Evolutionary conservation across 2,113 vertebrate species (phyloP), one percentile per base, ranked within the genome.

Genomic region (Oxygymnocypris stewartii): DNA sequence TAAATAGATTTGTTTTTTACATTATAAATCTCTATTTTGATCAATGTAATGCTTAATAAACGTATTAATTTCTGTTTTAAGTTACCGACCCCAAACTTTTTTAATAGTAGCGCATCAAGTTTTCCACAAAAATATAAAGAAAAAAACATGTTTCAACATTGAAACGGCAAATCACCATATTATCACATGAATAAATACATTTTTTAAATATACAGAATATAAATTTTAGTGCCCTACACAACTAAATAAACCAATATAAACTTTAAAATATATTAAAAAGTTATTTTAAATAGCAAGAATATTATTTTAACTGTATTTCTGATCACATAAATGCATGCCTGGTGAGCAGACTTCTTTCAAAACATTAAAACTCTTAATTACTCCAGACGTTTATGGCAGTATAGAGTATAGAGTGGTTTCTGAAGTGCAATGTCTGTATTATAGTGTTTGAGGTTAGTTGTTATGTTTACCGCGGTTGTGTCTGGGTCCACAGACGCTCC

Each of bases 401-500:
- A 23, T 2, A 20, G 4, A 25, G 13, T 3, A n/a, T 47, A 14
- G 25, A 12, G 3, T 8, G 23, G 20, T 79, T 37, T 13, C 10
- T 79, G 59, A 63, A 63, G 35, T 28, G 49, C 10, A 57, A 20
- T 71, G 16, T 59, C 23, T 57, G 23, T 57, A 42, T 80, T 25
- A n/a, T 0, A 28, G 25, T 86, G 71, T 81, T 75, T 74, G 51
- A 11, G 49, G 20, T 28, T 16, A 49, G 28, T 67, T 42, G 25
- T 57, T 28, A 79, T 71, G 13, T 69, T 8, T 71, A 47, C 86
- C 42, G 0, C 87, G 74, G 23, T 49, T 75, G 8, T 61, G 69
- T 31, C 67, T 79, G 28, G 92, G 79, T 44, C 90, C 89, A 0
- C n/a, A 85, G 87, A 90, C 1, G 23, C 88, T 92, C 86, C 91